A percentile compares a stretch with the other conserved stretches of the same genome.
Evolutionary conservation across 2,888 invertebrate species (phyloP).

Genomic region (Eretmocerus hayati): DNA sequence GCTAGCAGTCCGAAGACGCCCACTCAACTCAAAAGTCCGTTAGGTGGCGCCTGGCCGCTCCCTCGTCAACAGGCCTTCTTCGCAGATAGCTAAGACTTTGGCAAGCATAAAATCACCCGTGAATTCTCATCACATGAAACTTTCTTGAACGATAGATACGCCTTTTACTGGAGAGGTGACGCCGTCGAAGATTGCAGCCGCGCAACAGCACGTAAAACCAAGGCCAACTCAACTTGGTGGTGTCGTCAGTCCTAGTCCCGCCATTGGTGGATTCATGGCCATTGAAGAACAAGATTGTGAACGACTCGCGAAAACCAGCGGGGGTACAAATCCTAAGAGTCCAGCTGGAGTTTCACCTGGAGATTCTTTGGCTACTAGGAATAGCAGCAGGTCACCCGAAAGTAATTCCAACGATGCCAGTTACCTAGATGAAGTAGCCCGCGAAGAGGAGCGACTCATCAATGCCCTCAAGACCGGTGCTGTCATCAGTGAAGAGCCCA

Average conservation of each 20-base stretch:
- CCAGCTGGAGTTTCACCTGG: slow-evolving; percentile 23
- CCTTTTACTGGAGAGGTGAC: too few species aligned
- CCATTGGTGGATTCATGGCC: too few species aligned
- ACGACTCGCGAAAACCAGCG: slow-evolving; percentile 40
- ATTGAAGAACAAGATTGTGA: slow-evolving; percentile 53
- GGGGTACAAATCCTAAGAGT: slow-evolving; percentile 25
- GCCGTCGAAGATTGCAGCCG: slow-evolving; percentile 47
- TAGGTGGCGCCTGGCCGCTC: slow-evolving; percentile 13
- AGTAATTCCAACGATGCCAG: slow-evolving; percentile 61
- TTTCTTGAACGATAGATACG: slow-evolving; percentile 57
- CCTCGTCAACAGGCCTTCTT: slow-evolving; percentile 32
- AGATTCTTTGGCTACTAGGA: slow-evolving; percentile 17
- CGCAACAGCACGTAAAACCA: slow-evolving; percentile 45
- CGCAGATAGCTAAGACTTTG: too few species aligned
- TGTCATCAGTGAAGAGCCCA: slow-evolving; percentile 54
- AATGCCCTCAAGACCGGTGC: slow-evolving; percentile 71
- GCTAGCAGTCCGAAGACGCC: slow-evolving; percentile 11
- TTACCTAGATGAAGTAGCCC: slow-evolving; percentile 65
- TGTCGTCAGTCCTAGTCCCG: too few species aligned
- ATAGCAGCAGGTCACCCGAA: slow-evolving; percentile 64
- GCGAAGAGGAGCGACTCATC: slow-evolving; percentile 72
- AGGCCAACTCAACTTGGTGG: slow-evolving; percentile 16
- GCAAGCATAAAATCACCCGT: slow-evolving; percentile 21
- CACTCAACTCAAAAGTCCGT: slow-evolving; percentile 16
- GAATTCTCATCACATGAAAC: slow-evolving; percentile 34